Evolutionary conservation across 2,888 invertebrate genomes (phyloP), one percentile per base, ranked within the genome.

Genomic region (Chloromyia formosa): DNA sequence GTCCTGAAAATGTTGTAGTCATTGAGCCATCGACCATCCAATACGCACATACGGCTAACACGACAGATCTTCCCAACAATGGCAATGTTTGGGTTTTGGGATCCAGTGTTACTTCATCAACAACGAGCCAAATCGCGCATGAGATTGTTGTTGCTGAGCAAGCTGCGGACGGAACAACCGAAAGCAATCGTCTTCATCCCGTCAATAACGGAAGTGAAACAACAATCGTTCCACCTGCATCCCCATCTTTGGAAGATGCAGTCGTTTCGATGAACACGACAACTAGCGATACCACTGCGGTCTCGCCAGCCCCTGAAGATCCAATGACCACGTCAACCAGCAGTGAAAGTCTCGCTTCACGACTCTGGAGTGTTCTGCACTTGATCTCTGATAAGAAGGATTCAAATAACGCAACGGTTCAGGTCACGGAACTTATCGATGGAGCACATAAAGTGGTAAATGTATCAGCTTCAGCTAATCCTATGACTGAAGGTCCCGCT

Each of bases 401-500:
- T 1, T 3, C 22, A 9, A 53, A 16, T 9, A 54, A 22, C 23
- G 42, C 1, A 42, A 40, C 40, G 16, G 16, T 27, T 54, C 49
- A 49, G 42, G 16, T 7, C 35, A 42, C 22, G 5, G 45, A 16
- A 40, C 2, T 45, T 40, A 75, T 20, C 71, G 40, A 49, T 3
- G 49, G 49, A 73, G 68, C 49, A 12, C 49, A 16, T 45, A 72
- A 60, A 16, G 22, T 7, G 42, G 58, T 22, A 40, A 73, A 56
- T 40, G 64, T 12, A 14, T 60, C 72, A 18, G 23, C 12, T 1
- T 49, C 42, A 54, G n/a, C 42, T 20, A 64, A 20, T 20, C 23
- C 0, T 9, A 23, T n/a, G 16, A n/a, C 2, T 20, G 61, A 73
- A 49, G 56, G 42, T 35, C 77, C 77, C 58, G 79, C 79, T n/a